Evolutionary conservation across 1,140 invertebrate genomes (phyloP), one percentile per base, ranked within the genome.

Genomic region (Brachionus koreanus): DNA sequence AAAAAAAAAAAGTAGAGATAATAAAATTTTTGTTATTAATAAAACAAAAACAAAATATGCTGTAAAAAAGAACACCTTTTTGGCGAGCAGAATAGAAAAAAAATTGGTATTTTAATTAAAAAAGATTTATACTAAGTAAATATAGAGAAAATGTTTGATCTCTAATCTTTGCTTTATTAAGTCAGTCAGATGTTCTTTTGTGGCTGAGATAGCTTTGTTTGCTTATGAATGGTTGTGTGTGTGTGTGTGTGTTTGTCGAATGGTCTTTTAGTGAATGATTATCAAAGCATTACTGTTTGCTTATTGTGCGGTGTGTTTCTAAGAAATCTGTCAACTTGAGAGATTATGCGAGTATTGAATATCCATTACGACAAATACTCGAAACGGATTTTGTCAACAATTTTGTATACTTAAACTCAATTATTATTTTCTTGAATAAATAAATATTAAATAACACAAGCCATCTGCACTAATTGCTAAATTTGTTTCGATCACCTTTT

Each of bases 101-200:
- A 35, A 65, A 35, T 33, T 29, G 67, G 67, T 37, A 72, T 72
- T 35, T 39, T 72, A 39, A 39, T 72, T 72, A 39, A 72, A 35
- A 42, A 13, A 42, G 39, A 42, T 42, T 42, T 57, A n/a, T 65
- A 65, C 33, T 65, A 65, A 65, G 33, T 65, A 65, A 65, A 65
- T 65, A 65, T 25, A 13, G 4, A 10, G 13, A 23, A 23, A 1
- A 65, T 33, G 63, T 72, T 72, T 72, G 67, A 72, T 37, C 67
- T 72, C 37, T 72, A 42, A 72, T 72, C 67, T 72, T 37, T 29
- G 33, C 29, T 65, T 39, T 23, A 72, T 37, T 37, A 43, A 72
- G 35, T 72, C 67, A 72, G 35, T 72, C 67, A 72, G 67, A 72
- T 72, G 67, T 72, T 72, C n/a, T 72, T 72, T 43, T 72, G 33